phyloP scores from a whole-genome alignment of 2,113 vertebrate species.

The Periophthalmodon schlosseri region DNA sequence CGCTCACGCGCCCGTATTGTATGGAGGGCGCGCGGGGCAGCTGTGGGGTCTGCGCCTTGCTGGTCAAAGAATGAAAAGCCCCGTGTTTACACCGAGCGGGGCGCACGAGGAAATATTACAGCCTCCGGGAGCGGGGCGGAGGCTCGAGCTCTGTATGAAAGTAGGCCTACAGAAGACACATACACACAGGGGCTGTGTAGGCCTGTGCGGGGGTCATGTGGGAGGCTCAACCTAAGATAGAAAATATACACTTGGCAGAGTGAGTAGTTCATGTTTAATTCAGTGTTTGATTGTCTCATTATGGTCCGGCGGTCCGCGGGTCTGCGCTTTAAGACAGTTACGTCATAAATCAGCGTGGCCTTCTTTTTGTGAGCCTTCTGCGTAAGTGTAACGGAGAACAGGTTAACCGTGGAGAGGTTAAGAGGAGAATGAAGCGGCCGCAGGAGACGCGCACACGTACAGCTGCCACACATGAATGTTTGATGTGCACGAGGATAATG shows the following conservation, averaged over 20 bases:
- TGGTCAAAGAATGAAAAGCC: slow-evolving; percentile 63
- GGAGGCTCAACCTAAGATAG: too few relatives aligned
- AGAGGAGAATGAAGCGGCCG: slow-evolving; percentile 45
- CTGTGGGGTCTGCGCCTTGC: slow-evolving; percentile 43
- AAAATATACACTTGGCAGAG: too few relatives aligned
- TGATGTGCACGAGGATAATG: slow-evolving; percentile 90
- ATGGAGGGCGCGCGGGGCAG: slow-evolving; percentile 26
- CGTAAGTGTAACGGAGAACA: slow-evolving; percentile 33
- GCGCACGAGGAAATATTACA: slow-evolving; percentile 20
- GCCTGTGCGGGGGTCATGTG: too few relatives aligned
- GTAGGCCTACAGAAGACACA: neutral
- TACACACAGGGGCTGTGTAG: too few relatives aligned
- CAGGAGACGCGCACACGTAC: slow-evolving; percentile 73
- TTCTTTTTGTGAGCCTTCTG: neutral
- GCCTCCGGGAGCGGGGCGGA: neutral
- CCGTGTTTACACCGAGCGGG: slow-evolving; percentile 36
- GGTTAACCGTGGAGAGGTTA: slow-evolving; percentile 56
- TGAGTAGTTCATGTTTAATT: too few relatives aligned
- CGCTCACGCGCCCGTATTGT: slow-evolving; percentile 25
- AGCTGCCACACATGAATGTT: slow-evolving; percentile 97
- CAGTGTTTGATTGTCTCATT: too few relatives aligned
- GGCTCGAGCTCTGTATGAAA: neutral
- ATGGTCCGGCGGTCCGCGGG: neutral
- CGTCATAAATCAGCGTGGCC: neutral
- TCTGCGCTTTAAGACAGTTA: too few relatives aligned